Conservation (phyloP, 2,113 vertebrate genomes). For the Eolophus roseicapilla region DNA sequence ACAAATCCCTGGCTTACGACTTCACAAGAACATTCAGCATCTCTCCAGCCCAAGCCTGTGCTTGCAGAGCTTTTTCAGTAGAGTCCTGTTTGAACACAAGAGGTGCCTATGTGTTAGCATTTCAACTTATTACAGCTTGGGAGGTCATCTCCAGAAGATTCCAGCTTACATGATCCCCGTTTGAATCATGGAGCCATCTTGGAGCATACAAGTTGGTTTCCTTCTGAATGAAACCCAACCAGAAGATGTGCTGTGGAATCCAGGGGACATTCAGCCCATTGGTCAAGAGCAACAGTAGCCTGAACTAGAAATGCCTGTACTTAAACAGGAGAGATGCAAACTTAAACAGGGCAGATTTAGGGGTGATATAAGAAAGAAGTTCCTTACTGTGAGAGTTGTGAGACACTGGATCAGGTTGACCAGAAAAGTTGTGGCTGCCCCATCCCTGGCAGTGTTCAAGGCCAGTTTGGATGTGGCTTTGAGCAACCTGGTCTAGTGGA, state of each 20-base stretch:
- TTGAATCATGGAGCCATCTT: background rate
- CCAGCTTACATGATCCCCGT: accelerated
- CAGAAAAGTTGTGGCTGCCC: background rate
- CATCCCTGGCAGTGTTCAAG: background rate
- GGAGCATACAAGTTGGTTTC: background rate
- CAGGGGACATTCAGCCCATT: accelerated
- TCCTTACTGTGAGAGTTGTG: background rate
- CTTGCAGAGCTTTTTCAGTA: background rate
- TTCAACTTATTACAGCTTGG: background rate
- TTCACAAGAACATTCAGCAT: background rate
- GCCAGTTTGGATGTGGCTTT: background rate
- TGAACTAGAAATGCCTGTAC: background rate
- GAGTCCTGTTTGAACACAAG: background rate
- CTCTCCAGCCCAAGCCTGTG: background rate
- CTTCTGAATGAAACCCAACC: background rate
- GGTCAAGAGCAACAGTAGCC: background rate
- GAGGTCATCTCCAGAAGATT: background rate
- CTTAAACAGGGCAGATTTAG: background rate
- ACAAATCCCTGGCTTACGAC: background rate
- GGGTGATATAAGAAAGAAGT: background rate
- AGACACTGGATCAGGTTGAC: background rate
- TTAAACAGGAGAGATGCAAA: background rate
- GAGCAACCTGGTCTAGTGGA: background rate
- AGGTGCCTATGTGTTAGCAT: background rate
- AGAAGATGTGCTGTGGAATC: background rate